Base-by-base conservation (phyloP, 1,140 invertebrate species). In the Heliconius congener region DNA sequence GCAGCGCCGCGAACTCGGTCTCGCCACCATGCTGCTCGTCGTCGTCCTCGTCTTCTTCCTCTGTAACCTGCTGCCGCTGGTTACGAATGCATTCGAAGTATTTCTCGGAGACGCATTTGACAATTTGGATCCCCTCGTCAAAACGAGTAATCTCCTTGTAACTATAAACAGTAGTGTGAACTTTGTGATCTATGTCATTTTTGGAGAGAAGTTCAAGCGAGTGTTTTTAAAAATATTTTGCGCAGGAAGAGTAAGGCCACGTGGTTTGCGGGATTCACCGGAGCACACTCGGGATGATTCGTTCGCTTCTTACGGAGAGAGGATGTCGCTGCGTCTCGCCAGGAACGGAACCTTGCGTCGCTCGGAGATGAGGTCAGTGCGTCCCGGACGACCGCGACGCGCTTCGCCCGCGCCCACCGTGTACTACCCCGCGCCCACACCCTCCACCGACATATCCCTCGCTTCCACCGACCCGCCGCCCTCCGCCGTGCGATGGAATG, bases 91-190 rank as follows among this genome's bases (percentile, higher is more conserved):
- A 34, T 95, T 97, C 79, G 98, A 99, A 90, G 96, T 96, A 27
- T 97, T 97, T 87, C 96, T 95, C 87, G 96, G 96, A 55, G 96
- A 94, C 79, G 95, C 95, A 82, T 90, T 96, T 89, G 96, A 94
- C 79, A 95, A 95, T 81, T 89, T 96, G 86, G 95, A 98, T 88
- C 96, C 98, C 71, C 94, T 99, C 71, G 97, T 99, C 9, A 98
- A 97, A 86, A 95, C 96, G 9, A 97, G 97, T 83, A 99, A 99
- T 92, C 96, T 99, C n/a, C 95, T 99, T 42, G 98, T 99, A 16
- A 99, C 98, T 39, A 97, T 99, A 84, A 99, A 99, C 95, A 99
- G 98, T 85, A 99, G 98, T 84, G 97, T 99, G 52, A 99, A 99
- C 92, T 99, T 99, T 91, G 96, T 99, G 74, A 98, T 99, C 81